Percentiles rank a stretch among this genome's conserved stretches.
These are phyloP conservation scores for Drosophila testacea DNA, from an alignment of 2,888 invertebrate species.

Conservation along the genomic window DNA sequence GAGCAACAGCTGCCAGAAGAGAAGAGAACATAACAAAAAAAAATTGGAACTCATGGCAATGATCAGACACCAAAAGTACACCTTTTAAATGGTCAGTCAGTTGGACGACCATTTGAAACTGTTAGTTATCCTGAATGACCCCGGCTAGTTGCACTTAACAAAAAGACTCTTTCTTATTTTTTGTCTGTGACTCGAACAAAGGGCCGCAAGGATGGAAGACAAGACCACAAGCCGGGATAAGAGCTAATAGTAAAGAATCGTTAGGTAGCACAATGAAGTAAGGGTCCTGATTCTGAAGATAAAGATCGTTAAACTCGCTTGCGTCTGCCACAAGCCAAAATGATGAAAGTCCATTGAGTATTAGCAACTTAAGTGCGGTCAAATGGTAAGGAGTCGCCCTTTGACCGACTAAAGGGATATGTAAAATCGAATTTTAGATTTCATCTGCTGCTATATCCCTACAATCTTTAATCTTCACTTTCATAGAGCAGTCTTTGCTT, in stretches of 20 bases:
- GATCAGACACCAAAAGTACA: slow-evolving; percentile 72
- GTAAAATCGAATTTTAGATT: slow-evolving; percentile 70
- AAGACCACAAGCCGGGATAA: slow-evolving; percentile 80
- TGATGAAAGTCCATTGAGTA: slow-evolving; percentile 42
- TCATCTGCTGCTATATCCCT: slow-evolving; percentile 34
- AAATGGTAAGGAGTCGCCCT: slow-evolving; percentile 45
- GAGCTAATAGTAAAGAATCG: slow-evolving; percentile 51
- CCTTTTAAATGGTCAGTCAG: slow-evolving; percentile 76
- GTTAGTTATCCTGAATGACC: slow-evolving; percentile 52
- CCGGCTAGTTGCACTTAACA: slow-evolving; percentile 67
- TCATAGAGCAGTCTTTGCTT: slow-evolving; percentile 18
- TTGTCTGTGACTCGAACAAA: slow-evolving; percentile 44
- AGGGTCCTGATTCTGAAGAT: slow-evolving; percentile 46
- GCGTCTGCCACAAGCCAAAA: slow-evolving; percentile 72
- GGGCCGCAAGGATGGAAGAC: slow-evolving; percentile 51
- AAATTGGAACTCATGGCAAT: slow-evolving; percentile 43
- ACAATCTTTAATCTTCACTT: slow-evolving; percentile 21
- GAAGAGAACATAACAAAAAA: slow-evolving; percentile 9
- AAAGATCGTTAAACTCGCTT: slow-evolving; percentile 64
- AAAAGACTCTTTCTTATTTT: slow-evolving; percentile 26
- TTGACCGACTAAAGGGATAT: slow-evolving; percentile 56
- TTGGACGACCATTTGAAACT: slow-evolving; percentile 43
- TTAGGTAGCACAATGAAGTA: slow-evolving; percentile 55
- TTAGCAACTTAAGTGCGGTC: slow-evolving; percentile 62
- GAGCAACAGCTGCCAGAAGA: slow-evolving; percentile 52